Evolutionary conservation across 2,888 invertebrate genomes (phyloP).

Genomic region (Scotopteryx bipunctaria): DNA sequence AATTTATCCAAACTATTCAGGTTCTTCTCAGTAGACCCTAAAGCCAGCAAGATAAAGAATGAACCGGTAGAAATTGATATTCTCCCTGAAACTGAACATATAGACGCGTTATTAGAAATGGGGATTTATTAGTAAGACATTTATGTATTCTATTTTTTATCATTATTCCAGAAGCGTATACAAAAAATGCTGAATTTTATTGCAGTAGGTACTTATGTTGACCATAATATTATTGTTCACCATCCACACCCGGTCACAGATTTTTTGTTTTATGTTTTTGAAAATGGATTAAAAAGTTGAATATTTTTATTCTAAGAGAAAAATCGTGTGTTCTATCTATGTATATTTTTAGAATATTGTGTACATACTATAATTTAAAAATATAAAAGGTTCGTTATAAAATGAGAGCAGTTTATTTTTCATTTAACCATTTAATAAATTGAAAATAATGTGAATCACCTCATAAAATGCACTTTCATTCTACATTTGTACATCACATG

Average conservation of each 20-base stretch:
- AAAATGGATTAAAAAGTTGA: no score
- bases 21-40: slow-evolving; percentile 68
- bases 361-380: slow-evolving; percentile 9
- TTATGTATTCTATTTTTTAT: no score
- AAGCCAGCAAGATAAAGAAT: slow-evolving; percentile 53
- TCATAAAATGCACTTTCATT: slow-evolving; percentile 10
- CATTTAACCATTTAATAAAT: slow-evolving; percentile 8
- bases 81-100: slow-evolving; percentile 74
- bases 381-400: slow-evolving; percentile 10
- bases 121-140: slow-evolving; percentile 61
- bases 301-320: slow-evolving; percentile 1
- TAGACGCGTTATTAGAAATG: slow-evolving; percentile 74
- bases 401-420: slow-evolving; percentile 14
- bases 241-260: no score
- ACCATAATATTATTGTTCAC: no score
- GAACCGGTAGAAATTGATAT: slow-evolving; percentile 73
- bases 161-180: no score
- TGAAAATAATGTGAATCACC: background rate
- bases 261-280: no score
- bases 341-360: slow-evolving; percentile 15
- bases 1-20: slow-evolving; percentile 84
- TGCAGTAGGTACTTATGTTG: no score
- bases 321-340: slow-evolving; percentile 4
- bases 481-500: slow-evolving; percentile 2
- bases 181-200: no score